Percentiles rank a stretch among this genome's conserved stretches.
phyloP scores from a whole-genome alignment of 2,113 vertebrate species.

The Mola mola region DNA sequence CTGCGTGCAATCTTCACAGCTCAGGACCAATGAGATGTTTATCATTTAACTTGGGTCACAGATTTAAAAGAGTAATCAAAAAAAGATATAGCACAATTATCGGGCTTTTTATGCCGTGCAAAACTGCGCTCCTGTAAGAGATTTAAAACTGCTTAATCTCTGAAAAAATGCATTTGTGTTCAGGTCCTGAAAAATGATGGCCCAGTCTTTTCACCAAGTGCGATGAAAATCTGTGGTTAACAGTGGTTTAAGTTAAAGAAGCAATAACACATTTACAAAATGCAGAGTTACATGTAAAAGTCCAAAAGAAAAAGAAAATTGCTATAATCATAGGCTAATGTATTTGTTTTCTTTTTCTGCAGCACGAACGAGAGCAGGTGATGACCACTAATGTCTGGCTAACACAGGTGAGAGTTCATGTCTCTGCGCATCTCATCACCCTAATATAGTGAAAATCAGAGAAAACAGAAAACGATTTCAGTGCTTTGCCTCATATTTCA shows the following conservation, averaged over 20 bases:
- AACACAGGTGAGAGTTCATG: slow-evolving; percentile 86
- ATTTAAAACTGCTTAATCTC: background rate
- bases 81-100: too few relatives aligned
- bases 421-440: background rate
- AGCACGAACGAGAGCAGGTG: slow-evolving; percentile 94
- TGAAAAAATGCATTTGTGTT: background rate
- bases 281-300: too few relatives aligned
- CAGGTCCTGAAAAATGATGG: too few relatives aligned
- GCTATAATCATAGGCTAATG: too few relatives aligned
- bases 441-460: background rate
- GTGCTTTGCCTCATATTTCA: background rate
- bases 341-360: slow-evolving; percentile 33
- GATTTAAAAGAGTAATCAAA: background rate
- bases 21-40: background rate
- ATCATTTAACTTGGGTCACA: background rate
- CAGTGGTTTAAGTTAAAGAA: too few relatives aligned
- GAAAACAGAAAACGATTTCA: background rate
- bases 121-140: too few relatives aligned
- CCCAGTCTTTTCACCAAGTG: too few relatives aligned
- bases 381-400: slow-evolving; percentile 97
- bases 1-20: background rate
- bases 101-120: too few relatives aligned
- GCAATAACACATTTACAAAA: too few relatives aligned
- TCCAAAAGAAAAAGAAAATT: too few relatives aligned
- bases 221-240: too few relatives aligned